Evolutionary conservation across 2,797 vertebrate genomes (phyloP), one percentile per base, ranked within the genome.

Genomic region (Sebastes vulpes): DNA sequence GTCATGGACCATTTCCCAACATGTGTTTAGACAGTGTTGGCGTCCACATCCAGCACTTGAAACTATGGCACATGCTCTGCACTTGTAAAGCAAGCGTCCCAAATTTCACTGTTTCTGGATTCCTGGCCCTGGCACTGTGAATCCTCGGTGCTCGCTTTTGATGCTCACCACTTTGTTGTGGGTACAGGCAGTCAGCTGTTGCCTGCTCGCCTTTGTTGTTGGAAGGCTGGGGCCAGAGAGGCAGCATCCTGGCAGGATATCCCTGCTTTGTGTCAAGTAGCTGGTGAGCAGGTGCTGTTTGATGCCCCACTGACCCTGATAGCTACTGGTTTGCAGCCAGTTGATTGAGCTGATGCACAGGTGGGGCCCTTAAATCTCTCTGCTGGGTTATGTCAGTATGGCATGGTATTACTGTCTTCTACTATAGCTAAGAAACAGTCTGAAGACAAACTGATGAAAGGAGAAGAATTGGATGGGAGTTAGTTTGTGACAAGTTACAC

Each of bases 181-280:
- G 75, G 75, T 71, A 28, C 23, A 57, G 53, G 42, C 70, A 18
- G 67, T 92, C 90, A 86, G 88, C 80, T 91, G 88, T 88, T 86
- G 75, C 64, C 67, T 28, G 60, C 31, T 63, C 73, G 77, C 42
- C 79, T 87, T 85, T 87, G 75, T 75, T 79, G 73, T 83, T 77
- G 75, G 75, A 85, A 81, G 73, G 75, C 56, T 67, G 58, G 23
- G 16, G 63, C 77, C 31, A 5, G 48, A 82, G 75, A 72, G 79
- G 61, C 56, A 46, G 79, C 77, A 74, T 88, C 87, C 84, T 89
- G 87, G 80, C 79, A 92, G 91, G 91, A 93, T 90, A 82, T 91
- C 86, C 75, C 79, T 82, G 81, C 89, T 90, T 85, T 89, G 78
- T 89, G 82, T 87, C 64, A 63, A 85, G 75, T 60, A 71, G 82